phyloP scores from a whole-genome alignment of 2,797 vertebrate genomes.

The Coilia nasus region DNA sequence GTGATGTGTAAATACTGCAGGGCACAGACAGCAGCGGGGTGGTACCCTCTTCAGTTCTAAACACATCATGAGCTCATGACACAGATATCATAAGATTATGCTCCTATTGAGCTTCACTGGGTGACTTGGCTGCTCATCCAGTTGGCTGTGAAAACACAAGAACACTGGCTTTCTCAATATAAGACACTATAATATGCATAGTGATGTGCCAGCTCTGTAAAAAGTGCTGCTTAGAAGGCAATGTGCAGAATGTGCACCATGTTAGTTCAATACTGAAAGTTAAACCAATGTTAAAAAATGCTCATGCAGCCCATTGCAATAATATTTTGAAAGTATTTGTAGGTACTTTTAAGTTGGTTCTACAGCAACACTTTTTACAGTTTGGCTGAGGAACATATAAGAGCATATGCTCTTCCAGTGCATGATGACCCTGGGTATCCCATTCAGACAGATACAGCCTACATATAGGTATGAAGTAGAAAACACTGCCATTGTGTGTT shows the following conservation, averaged over 20 bases:
- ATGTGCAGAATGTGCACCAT: too few relatives aligned
- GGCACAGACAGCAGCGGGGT: conserved; percentile 24
- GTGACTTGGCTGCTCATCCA: background rate
- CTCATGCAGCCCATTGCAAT: too few relatives aligned
- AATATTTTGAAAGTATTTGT: too few relatives aligned
- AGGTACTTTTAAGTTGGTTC: too few relatives aligned
- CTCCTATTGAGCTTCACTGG: conserved; percentile 14
- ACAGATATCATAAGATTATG: conserved; percentile 37
- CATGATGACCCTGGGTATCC: background rate
- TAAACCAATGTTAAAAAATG: too few relatives aligned
- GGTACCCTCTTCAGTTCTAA: conserved; percentile 26
- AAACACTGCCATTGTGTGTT: conserved; percentile 3
- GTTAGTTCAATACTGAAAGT: too few relatives aligned
- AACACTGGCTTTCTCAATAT: too few relatives aligned
- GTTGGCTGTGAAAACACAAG: background rate
- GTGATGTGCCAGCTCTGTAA: too few relatives aligned
- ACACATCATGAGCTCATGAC: conserved; percentile 30
- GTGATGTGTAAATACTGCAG: conserved; percentile 14
- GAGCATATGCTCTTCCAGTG: background rate
- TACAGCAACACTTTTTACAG: too few relatives aligned
- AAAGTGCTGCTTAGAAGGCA: too few relatives aligned
- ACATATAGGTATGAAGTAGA: background rate
- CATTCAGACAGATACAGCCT: background rate
- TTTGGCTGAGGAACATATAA: background rate
- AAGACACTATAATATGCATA: too few relatives aligned